Percentiles rank a stretch among this genome's conserved stretches.
Conservation (phyloP, 2,888 invertebrate genomes). For the Torymus texanus region DNA sequence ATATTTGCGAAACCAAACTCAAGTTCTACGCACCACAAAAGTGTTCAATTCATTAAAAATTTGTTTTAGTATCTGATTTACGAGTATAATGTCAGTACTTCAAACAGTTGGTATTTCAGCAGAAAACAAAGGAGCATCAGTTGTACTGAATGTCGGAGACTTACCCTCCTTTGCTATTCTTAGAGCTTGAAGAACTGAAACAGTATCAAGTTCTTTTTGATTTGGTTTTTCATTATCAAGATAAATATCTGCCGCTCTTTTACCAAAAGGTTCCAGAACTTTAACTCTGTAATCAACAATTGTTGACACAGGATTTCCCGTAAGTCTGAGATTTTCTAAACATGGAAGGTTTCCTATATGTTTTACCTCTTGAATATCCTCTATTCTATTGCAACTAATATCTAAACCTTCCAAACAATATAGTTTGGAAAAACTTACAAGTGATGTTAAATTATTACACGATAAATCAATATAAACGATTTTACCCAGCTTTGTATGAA, state of each 20-base stretch:
- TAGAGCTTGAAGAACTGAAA: constrained; percentile 91
- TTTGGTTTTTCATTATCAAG: constrained; percentile 92
- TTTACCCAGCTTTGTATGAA: constrained; percentile 92
- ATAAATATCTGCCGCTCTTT: constrained; percentile 87
- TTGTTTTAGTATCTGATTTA: not conserved
- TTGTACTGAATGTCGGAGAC: constrained; percentile 78
- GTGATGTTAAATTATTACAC: constrained; percentile 86
- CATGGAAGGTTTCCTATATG: constrained; percentile 89
- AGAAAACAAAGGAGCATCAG: constrained; percentile 75
- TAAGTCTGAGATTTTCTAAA: constrained; percentile 89
- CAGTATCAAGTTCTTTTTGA: constrained; percentile 93
- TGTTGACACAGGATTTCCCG: constrained; percentile 92
- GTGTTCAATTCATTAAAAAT: constrained; percentile 3
- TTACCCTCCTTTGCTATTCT: constrained; percentile 85
- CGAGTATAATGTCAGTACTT: not conserved
- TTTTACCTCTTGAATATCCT: constrained; percentile 87
- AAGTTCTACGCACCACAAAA: not conserved
- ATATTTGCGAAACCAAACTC: constrained; percentile 26
- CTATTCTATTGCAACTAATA: constrained; percentile 89
- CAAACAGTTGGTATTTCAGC: constrained; percentile 68
- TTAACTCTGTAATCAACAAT: constrained; percentile 93
- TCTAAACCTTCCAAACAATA: constrained; percentile 91
- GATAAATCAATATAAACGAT: constrained; percentile 89
- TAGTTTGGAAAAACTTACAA: constrained; percentile 86
- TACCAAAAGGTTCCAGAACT: constrained; percentile 90